These are phyloP conservation scores for Anhinga rufa DNA, from an alignment of 2,113 vertebrate species.

Conservation along the genomic window DNA sequence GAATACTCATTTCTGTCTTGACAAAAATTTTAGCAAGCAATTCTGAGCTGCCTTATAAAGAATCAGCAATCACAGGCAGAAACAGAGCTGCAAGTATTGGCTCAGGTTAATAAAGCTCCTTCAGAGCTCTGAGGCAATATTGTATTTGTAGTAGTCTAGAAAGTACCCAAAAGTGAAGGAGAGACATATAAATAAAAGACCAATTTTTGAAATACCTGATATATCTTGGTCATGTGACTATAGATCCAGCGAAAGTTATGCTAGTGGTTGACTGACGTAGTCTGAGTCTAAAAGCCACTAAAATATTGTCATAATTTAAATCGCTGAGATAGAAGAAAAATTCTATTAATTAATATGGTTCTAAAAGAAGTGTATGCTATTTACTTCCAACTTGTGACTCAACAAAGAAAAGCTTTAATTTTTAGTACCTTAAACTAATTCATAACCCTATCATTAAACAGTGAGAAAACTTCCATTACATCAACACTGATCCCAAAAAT, in stretches of 20 bases:
- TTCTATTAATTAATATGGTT: background rate
- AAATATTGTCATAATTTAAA: background rate
- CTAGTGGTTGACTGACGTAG: background rate
- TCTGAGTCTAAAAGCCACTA: background rate
- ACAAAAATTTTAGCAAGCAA: background rate
- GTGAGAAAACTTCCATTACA: background rate
- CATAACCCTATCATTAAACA: background rate
- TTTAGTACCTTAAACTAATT: background rate
- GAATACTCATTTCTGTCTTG: slow-evolving; percentile 12
- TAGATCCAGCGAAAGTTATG: background rate
- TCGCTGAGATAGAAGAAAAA: background rate
- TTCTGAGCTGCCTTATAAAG: background rate
- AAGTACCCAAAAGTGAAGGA: background rate
- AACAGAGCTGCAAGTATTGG: background rate
- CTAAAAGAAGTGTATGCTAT: background rate
- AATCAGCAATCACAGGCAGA: background rate
- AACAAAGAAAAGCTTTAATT: background rate
- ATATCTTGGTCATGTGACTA: background rate
- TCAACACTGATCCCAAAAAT: background rate
- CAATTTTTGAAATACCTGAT: background rate
- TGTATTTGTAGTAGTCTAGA: background rate
- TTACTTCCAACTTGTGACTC: background rate
- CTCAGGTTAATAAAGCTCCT: background rate
- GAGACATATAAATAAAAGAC: background rate
- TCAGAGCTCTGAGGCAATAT: background rate